phyloP scores from a whole-genome alignment of 2,888 invertebrate species.

The Nomada ferruginata region DNA sequence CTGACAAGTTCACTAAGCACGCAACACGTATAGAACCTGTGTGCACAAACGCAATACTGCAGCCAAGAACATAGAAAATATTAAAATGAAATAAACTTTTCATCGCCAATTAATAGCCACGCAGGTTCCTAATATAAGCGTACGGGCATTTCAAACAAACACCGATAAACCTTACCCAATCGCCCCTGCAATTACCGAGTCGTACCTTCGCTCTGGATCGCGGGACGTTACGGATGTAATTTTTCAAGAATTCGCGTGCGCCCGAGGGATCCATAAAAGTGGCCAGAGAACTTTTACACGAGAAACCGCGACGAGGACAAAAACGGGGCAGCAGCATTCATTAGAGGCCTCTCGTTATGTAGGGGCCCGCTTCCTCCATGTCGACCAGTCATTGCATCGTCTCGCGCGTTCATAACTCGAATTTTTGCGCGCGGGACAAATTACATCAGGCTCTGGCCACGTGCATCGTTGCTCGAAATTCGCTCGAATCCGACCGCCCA shows the following conservation, averaged over 20 bases:
- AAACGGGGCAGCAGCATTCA: slow-evolving; percentile 64
- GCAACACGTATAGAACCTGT: no score
- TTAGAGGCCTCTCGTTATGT: slow-evolving; percentile 67
- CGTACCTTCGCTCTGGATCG: neutral
- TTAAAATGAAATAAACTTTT: no score
- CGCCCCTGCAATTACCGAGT: neutral
- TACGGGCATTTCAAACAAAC: neutral
- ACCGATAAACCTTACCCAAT: neutral
- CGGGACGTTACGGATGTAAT: slow-evolving; percentile 12
- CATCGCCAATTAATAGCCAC: no score
- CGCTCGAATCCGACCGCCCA: slow-evolving; percentile 42
- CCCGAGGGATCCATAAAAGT: slow-evolving; percentile 24
- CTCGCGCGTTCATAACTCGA: slow-evolving; percentile 61
- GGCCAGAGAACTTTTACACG: neutral
- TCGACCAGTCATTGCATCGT: slow-evolving; percentile 3
- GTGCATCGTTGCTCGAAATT: slow-evolving; percentile 45
- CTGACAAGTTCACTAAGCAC: no score
- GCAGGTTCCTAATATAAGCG: no score
- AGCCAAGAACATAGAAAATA: no score
- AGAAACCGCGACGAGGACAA: slow-evolving; percentile 40
- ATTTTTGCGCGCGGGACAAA: slow-evolving; percentile 68
- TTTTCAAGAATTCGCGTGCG: slow-evolving; percentile 40
- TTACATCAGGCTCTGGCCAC: slow-evolving; percentile 55
- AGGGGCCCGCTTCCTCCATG: slow-evolving; percentile 42
- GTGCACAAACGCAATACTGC: no score